Evolutionary conservation across 2,888 invertebrate genomes (phyloP), one percentile per base, ranked within the genome.

Genomic region (Parnassius mnemosyne): DNA sequence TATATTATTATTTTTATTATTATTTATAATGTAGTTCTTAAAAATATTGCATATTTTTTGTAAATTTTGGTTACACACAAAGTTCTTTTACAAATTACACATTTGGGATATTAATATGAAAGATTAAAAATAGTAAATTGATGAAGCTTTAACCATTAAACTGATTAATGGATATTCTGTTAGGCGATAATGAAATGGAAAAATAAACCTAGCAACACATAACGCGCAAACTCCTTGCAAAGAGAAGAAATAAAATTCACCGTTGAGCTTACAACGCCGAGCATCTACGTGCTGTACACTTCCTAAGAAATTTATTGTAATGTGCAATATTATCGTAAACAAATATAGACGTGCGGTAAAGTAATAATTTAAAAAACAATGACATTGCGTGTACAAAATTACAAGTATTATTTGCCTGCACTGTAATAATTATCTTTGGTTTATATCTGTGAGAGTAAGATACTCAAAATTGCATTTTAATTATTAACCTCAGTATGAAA

Each of bases 91-190:
- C 34, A 34, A 34, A 34, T 34, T 34, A 34, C 5, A 34, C 34
- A 5, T 34, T 34, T 34, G 3, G 34, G 34, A 34, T 34, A 34
- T 34, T 34, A 34, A 34, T 34, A 34, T 34, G 34, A 44, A 44
- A 44, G 12, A 12, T 12, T 44, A 44, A 44, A 12, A 49, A 34
- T 34, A 5, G 34, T 77, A 73, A 71, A 80, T 81, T 86, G 84
- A 85, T 83, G 83, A 81, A 84, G 83, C 76, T 78, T 34, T 71
- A 74, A 76, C 82, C 75, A 84, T 86, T 85, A 81, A 78, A 81
- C 83, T 84, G 80, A 83, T 81, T 79, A 80, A 86, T 85, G 80
- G 85, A 77, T 80, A 82, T 83, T 83, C 75, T 73, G 73, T 60
- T 46, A 46, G 43, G 25, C 42, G 60, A 56, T 60, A 62, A 64